Percentiles rank a stretch among this genome's conserved stretches.
Conservation (phyloP, 2,888 invertebrate genomes). For the Thalpophila matura region DNA sequence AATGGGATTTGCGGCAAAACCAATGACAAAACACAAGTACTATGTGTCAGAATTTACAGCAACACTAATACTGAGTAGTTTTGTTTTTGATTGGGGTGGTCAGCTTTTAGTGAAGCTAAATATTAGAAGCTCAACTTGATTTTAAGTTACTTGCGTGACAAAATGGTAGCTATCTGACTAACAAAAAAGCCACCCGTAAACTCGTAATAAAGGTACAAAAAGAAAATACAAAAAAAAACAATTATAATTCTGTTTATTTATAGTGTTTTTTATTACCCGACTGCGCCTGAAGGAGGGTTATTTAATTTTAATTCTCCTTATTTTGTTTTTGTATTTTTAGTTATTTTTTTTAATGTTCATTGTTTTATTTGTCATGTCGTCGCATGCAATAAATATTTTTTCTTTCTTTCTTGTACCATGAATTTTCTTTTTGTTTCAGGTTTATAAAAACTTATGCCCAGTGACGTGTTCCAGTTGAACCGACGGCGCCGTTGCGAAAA, state of each 20-base stretch:
- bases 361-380: too few species aligned
- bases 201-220: too few species aligned
- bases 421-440: slow-evolving; percentile 58
- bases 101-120: slow-evolving; percentile 4
- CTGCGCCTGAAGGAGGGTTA: too few species aligned
- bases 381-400: too few species aligned
- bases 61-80: slow-evolving; percentile 6
- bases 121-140: slow-evolving; percentile 27
- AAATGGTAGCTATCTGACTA: slow-evolving; percentile 18
- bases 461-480: slow-evolving; percentile 50
- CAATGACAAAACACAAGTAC: neutral
- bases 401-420: neutral
- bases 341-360: too few species aligned
- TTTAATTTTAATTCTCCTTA: too few species aligned
- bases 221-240: too few species aligned
- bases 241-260: too few species aligned
- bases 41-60: neutral
- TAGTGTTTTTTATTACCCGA: too few species aligned
- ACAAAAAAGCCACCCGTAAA: too few species aligned
- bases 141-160: slow-evolving; percentile 36
- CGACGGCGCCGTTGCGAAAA: slow-evolving; percentile 46
- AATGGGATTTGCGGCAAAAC: neutral
- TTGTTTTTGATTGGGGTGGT: slow-evolving; percentile 14
- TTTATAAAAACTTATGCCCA: slow-evolving; percentile 64
- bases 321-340: too few species aligned